Evolutionary conservation across 2,113 vertebrate species (phyloP).

Genomic region (Amphiprion ocellaris): DNA sequence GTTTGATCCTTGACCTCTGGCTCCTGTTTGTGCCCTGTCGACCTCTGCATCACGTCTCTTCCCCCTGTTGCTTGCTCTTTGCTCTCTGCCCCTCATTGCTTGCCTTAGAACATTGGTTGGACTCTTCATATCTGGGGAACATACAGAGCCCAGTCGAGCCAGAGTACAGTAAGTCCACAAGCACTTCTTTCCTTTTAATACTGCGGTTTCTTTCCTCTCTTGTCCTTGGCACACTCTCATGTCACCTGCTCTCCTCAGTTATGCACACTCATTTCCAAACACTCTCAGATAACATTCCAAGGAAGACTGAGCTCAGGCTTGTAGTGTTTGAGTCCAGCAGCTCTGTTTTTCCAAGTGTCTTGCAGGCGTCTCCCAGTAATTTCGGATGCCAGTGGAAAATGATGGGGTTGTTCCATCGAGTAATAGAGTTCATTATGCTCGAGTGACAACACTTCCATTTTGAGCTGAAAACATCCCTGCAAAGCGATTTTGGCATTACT

Average conservation of each 20-base stretch:
- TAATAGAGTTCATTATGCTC: conserved; percentile 36
- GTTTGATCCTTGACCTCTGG: conserved; percentile 47
- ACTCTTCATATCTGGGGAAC: conserved; percentile 69
- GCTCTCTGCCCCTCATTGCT: conserved; percentile 30
- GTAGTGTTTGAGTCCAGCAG: conserved; percentile 36
- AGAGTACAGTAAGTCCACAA: conserved; percentile 64
- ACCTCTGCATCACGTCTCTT: conserved; percentile 41
- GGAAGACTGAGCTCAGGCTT: conserved; percentile 52
- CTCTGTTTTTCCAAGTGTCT: conserved; percentile 63
- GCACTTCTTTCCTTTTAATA: conserved; percentile 7
- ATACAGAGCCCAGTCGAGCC: conserved; percentile 68
- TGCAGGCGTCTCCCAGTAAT: conserved; percentile 35
- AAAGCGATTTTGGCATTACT: conserved; percentile 9
- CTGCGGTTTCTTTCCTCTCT: conserved; percentile 23
- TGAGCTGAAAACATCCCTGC: conserved; percentile 34
- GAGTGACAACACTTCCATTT: conserved; percentile 35
- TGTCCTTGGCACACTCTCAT: conserved; percentile 53
- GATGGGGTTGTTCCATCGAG: conserved; percentile 59
- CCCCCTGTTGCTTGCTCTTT: conserved; percentile 37
- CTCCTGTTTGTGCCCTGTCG: conserved; percentile 35
- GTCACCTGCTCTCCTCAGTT: conserved; percentile 72
- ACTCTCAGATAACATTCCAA: conserved; percentile 71
- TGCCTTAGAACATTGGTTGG: conserved; percentile 53
- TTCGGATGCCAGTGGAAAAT: conserved; percentile 66
- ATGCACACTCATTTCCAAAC: conserved; percentile 59